Percentiles rank a stretch among this genome's conserved stretches.
Conservation (phyloP, 2,113 vertebrate species). For the Argyrosomus japonicus region DNA sequence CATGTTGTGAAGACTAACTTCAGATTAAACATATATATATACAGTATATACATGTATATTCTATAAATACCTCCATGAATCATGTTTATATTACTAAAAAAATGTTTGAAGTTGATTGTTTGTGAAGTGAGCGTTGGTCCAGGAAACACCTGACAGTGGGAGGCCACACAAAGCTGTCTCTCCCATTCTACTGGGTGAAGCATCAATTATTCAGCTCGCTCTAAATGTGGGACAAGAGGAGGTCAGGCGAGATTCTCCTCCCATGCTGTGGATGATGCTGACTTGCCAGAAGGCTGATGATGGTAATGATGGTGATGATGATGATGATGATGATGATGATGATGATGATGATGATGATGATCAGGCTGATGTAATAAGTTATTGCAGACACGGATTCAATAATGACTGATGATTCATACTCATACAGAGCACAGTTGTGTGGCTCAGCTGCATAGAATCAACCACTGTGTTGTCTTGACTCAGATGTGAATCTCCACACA, state of each 20-base stretch:
- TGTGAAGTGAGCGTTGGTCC: conserved; percentile 8
- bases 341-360: conserved; percentile 9
- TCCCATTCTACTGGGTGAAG: conserved; percentile 43
- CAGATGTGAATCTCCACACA: background rate
- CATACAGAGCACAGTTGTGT: conserved; percentile 25
- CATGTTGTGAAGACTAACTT: background rate
- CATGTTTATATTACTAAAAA: background rate
- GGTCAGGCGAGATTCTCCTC: conserved; percentile 61
- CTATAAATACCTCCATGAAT: background rate
- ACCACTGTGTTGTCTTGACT: conserved; percentile 25
- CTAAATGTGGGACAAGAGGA: conserved; percentile 73
- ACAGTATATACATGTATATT: no score
- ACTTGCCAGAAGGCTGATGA: conserved; percentile 59
- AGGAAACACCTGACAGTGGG: conserved; percentile 65
- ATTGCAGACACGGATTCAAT: conserved; percentile 41
- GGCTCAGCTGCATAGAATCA: conserved; percentile 1
- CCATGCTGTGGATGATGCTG: conserved; percentile 61
- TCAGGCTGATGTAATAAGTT: conserved; percentile 26
- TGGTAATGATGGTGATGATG: conserved; percentile 1
- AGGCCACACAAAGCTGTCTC: conserved; percentile 55
- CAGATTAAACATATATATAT: background rate
- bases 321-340: conserved; percentile 17
- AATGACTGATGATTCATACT: conserved; percentile 42
- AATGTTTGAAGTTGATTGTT: background rate
- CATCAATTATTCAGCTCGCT: conserved; percentile 72